Conservation (phyloP, 2,797 vertebrate genomes). For the Hybognathus amarus region DNA sequence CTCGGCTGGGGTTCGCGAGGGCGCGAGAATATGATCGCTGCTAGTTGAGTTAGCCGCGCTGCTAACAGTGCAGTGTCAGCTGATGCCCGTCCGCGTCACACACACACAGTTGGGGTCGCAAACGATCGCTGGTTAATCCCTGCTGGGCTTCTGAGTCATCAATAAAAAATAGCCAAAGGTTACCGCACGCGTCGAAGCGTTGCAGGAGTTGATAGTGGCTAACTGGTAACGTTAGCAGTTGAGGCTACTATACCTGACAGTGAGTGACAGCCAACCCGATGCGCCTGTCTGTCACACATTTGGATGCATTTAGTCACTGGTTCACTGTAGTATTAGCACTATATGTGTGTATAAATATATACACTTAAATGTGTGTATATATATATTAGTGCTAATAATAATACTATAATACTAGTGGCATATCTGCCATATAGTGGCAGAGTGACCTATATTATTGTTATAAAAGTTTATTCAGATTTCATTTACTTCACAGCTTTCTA, state of each 20-base stretch:
- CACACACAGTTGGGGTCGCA: not conserved
- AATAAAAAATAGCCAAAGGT: not conserved
- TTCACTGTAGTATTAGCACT: not conserved
- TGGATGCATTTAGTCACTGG: no score
- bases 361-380: no score
- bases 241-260: slow-evolving; percentile 20
- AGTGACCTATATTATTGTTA: not conserved
- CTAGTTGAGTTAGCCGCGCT: slow-evolving; percentile 49
- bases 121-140: not conserved
- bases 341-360: no score
- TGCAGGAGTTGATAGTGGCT: not conserved
- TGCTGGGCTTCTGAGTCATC: not conserved
- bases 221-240: not conserved
- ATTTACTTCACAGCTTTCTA: not conserved
- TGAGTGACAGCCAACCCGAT: slow-evolving; percentile 28
- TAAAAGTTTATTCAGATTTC: not conserved
- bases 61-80: slow-evolving; percentile 55
- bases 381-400: no score
- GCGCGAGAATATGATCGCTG: slow-evolving; percentile 46
- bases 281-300: not conserved
- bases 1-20: slow-evolving; percentile 34
- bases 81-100: slow-evolving; percentile 35
- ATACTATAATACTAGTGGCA: no score
- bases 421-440: not conserved
- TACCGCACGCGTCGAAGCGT: not conserved